These are phyloP conservation scores for Paramormyrops hopkinsi DNA, from an alignment of 2,797 vertebrate species.

Conservation along the genomic window DNA sequence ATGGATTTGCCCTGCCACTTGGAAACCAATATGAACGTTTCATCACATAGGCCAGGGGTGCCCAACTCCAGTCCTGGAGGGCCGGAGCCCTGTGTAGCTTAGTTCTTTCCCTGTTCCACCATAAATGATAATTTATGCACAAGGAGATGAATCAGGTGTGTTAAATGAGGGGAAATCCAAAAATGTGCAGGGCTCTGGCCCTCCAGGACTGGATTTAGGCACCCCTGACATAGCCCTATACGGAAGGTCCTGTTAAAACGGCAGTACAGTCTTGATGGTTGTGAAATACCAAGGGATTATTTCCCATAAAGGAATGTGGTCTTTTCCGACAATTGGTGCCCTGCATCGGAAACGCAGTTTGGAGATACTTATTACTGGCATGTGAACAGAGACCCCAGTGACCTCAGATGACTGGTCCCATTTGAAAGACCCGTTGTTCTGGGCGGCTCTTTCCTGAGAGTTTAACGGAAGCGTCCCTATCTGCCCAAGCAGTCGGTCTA, in stretches of 20 bases:
- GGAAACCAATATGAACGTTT: neutral
- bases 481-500: neutral
- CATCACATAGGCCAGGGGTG: neutral
- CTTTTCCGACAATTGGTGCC: neutral
- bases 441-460: neutral
- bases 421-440: constrained; percentile 17
- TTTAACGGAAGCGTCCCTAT: neutral
- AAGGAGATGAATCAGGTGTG: no score
- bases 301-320: constrained; percentile 1
- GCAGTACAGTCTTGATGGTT: neutral
- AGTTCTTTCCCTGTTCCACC: no score
- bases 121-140: no score
- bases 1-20: neutral
- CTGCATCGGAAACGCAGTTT: neutral
- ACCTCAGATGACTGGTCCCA: constrained; percentile 8
- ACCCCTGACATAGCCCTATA: neutral
- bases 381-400: neutral
- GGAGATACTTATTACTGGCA: neutral
- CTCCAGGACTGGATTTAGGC: no score
- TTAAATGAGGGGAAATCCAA: no score
- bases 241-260: neutral
- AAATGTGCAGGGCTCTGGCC: no score
- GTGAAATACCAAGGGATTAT: neutral
- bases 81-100: no score
- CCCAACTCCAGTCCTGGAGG: no score